Percentiles rank a stretch among this genome's conserved stretches.
Evolutionary conservation across 2,113 vertebrate species (phyloP).

Genomic region (Anhinga anhinga): DNA sequence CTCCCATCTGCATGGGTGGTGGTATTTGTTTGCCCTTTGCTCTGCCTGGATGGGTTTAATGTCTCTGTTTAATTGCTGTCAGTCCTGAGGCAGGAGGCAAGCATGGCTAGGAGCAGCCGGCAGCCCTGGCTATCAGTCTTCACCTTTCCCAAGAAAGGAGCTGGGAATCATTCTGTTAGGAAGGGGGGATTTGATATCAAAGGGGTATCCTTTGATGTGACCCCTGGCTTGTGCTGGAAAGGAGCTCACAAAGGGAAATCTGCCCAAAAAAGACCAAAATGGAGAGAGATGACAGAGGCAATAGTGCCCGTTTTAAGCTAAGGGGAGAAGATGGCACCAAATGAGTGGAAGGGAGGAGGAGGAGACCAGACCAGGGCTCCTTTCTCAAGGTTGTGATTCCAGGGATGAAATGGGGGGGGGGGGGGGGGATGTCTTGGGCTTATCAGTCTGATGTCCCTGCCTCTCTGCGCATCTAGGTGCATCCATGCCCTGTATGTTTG

Average conservation of each 20-base stretch:
- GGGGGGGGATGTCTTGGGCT: not conserved
- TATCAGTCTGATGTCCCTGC: not conserved
- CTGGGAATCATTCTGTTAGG: not conserved
- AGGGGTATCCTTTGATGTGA: not conserved
- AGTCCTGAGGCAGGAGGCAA: not conserved
- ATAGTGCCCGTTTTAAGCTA: not conserved
- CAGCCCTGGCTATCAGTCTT: not conserved
- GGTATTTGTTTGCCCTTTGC: not conserved
- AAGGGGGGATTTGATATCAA: not conserved
- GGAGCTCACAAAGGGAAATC: not conserved
- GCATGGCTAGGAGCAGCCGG: not conserved
- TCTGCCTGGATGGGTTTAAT: not conserved
- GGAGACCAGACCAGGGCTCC: not conserved
- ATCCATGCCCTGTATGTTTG: not conserved
- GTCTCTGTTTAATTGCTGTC: not conserved
- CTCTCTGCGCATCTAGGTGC: not conserved
- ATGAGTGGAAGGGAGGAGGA: not conserved
- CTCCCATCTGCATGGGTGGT: accelerated
- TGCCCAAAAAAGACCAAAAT: not conserved
- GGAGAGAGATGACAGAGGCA: not conserved
- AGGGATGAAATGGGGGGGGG: not conserved
- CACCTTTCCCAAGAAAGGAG: not conserved
- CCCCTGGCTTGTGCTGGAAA: not conserved
- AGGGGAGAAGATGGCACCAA: not conserved
- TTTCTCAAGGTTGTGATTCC: not conserved